Base-by-base conservation (phyloP, 2,797 vertebrate genomes). In the Myotis pilosus region DNA sequence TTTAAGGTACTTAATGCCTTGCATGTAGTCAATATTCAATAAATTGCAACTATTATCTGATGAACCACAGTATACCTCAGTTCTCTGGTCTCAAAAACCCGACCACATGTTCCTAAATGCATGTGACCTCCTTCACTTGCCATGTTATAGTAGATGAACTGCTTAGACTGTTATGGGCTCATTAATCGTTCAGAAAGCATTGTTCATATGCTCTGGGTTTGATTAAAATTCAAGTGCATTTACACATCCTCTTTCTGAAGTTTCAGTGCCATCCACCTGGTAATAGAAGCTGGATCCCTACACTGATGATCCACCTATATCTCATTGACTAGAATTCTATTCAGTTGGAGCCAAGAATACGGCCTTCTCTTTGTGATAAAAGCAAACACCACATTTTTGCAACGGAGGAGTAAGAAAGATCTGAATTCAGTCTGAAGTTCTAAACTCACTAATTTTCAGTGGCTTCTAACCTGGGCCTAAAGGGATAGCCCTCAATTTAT, bases 401-500 rank as follows among this genome's bases (percentile, higher is more conserved):
- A 95, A 49, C 13, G 33, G 8, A 30, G 8, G 17, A 86, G 62
- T 88, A 82, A 69, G 1, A 78, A 71, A 80, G 82, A 60, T 49
- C 38, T 72, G 74, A 66, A 89, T 71, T 89, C 25, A 66, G 12
- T 72, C 47, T 44, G 95, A 91, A 95, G 69, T 47, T 17, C n/a
- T 57, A 62, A n/a, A 55, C 47, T 80, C 17, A 44, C 30, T 68
- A 19, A 66, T 62, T 87, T 93, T 68, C 25, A 36, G 30, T 30
- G 20, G n/a, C 17, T 80, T 89, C 60, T 74, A 25, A 71, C 23
- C 30, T 76, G 25, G 33, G 6, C 30, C 47, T 66, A 23, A 28
- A 33, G 0, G 3, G 11, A 36, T 2, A 49, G 49, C 47, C 19
- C 7, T 57, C 12, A 8, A 17, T 47, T 60, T 69, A 15, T 9